These are phyloP conservation scores for Melanogrammus aeglefinus DNA, from an alignment of 2,797 vertebrate species.

Conservation along the genomic window DNA sequence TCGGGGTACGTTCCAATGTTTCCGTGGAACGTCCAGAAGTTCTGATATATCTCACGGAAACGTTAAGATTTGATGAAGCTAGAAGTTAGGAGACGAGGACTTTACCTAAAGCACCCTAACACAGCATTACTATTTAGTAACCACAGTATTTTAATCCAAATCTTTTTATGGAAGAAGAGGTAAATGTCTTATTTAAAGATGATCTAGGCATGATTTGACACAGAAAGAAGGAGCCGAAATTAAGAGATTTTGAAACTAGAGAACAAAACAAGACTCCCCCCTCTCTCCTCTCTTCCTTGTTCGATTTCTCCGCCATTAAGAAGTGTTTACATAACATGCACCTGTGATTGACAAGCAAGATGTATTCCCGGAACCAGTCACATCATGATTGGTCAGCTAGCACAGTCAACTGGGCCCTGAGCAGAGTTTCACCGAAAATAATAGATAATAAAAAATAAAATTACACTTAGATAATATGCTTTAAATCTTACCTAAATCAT, in stretches of 20 bases:
- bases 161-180: not conserved
- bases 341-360: too few relatives aligned
- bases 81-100: not conserved
- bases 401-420: too few relatives aligned
- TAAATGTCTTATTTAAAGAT: not conserved
- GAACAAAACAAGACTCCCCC: too few relatives aligned
- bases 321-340: too few relatives aligned
- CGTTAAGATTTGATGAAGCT: not conserved
- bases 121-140: not conserved
- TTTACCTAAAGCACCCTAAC: not conserved
- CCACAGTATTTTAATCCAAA: not conserved
- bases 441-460: not conserved
- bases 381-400: not conserved
- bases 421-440: not conserved
- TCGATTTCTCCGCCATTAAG: too few relatives aligned
- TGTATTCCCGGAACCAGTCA: not conserved
- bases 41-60: not conserved
- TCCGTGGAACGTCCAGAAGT: not conserved
- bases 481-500: not conserved
- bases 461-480: not conserved
- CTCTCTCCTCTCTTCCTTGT: too few relatives aligned
- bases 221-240: too few relatives aligned
- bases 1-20: not conserved
- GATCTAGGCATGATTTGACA: not conserved
- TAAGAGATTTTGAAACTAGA: too few relatives aligned